Base-by-base conservation (phyloP, 1,140 invertebrate species). In the Heliothis virescens region DNA sequence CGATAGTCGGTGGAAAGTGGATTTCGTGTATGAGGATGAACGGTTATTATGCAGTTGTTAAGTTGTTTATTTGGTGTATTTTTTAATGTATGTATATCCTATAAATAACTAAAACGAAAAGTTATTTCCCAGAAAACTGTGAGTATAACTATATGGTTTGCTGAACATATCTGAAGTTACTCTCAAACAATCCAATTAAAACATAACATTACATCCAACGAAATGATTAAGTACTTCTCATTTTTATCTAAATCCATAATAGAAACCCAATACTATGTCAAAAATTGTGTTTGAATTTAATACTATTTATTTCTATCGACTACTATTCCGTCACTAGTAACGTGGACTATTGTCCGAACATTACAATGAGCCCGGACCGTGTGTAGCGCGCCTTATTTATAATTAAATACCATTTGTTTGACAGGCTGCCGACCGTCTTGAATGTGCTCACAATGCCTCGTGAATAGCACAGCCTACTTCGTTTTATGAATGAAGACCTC, bases 391-490 rank as follows among this genome's bases (percentile, higher is more conserved):
- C 72, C 72, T 75, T 75, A 75, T 75, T 75, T 75, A 75, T 75
- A 75, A 75, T 75, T 75, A 75, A 75, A 75, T 62, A 75, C 55
- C 72, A 41, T 50, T 60, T 75, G 55, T 75, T 59, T 75, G 72
- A 75, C 72, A 75, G 15, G 16, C 18, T 48, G 71, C 1, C 71
- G 4, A 34, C 53, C 52, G 29, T 73, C 16, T 59, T 41, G 55
- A 73, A 52, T 62, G 34, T 9, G 15, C 26, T 48, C 59, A 48
- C 16, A 62, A 62, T 62, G 29, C 41, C n/a, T 13, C 21, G 48
- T 47, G 16, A 48, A 75, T 62, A 62, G 55, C 18, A 71, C 18
- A 13, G 21, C 21, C 48, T 71, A 67, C 63, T 71, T 71, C 29
- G 48, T 53, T 71, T 53, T 21, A 48, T 67, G 63, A 67, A 67